Base-by-base conservation (phyloP, 2,888 invertebrate genomes). In the Netelia virgata region DNA sequence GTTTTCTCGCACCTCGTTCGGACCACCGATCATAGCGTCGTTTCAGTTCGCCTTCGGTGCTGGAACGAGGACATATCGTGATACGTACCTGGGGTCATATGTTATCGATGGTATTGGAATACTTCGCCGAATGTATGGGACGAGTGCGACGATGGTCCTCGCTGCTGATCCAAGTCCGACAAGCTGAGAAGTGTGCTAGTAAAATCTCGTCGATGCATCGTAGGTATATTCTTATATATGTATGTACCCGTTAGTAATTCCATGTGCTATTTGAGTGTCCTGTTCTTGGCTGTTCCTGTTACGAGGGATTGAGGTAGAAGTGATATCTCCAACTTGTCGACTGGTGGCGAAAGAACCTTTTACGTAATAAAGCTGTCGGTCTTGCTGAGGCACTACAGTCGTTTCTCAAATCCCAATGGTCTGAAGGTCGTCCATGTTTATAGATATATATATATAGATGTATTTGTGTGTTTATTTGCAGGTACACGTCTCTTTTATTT, bases 1-100 rank as follows among this genome's bases (percentile, higher is more conserved):
- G 41, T 63, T 43, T 23, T 57, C 70, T 74, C 53, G 36, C 53
- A 63, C 18, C 16, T 64, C 64, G 74, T 74, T 74, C 76, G 57
- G 59, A 36, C 50, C 53, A 41, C 64, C 72, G 64, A 73, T 59
- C 36, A 36, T 3, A 63, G 73, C n/a, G 59, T 73, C 47, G 59
- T 73, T 68, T 73, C 59, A 50, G 66, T 50, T 68, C 57, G 57
- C 18, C 47, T 68, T 50, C 28, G 70, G 50, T 61, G 79, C 28
- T 11, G 8, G 20, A 28, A 28, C 47, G 79, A 66, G 63, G 41
- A 20, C 14, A 3, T 66, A 14, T 11, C 41, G 18, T n/a, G 18
- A 47, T 50, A 16, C 1, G 53, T 63, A 50, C 43, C 5, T 36
- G 36, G 36, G 36, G 36, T 36, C 36, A 6, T 36, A 8, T 36